Base-by-base conservation (phyloP, 2,113 vertebrate species). In the Neolamprologus toae region DNA sequence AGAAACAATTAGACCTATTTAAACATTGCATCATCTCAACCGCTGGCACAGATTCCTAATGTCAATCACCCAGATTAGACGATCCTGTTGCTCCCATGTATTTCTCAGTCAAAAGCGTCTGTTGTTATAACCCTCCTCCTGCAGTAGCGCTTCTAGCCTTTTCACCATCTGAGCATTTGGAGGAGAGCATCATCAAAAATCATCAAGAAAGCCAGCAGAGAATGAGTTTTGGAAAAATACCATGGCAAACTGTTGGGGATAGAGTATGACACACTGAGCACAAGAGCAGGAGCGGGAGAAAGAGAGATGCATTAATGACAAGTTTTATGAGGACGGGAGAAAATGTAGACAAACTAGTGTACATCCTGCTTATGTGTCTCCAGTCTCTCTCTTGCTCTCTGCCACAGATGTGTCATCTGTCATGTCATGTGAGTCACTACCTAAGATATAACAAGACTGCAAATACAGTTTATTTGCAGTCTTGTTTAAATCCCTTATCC, bases 141-240 rank as follows among this genome's bases (percentile, higher is more conserved):
- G 66, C 80, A 84, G 76, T 45, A 68, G n/a, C 8, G 3, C 73
- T 61, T 87, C 71, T 86, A 79, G 82, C 80, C 82, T 14, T 87
- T 89, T 89, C 82, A 92, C 88, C 84, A 85, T 84, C 86, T 89
- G 92, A 88, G 88, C 89, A 93, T 94, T 93, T 91, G 89, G 85
- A 66, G 82, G 80, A 45, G 84, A 85, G 80, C 73, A 83, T 90
- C 89, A 82, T 21, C 63, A 87, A 81, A 63, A 81, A 63, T 81
- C 88, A 82, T 49, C 63, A 54, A 81, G 79, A 81, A 68, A 82
- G 81, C 21, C 80, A 83, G 47, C 71, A 37, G 54, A 90, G 40
- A 51, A 81, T n/a, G 6, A 79, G 8, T 4, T 88, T 83, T 66
- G 57, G 31, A 86, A 57, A 84, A 80, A 84, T 82, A 54, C n/a